A percentile compares a stretch with the other conserved stretches of the same genome.
These are phyloP conservation scores for Drosophila tripunctata DNA, from an alignment of 2,888 invertebrate species.

Conservation along the genomic window DNA sequence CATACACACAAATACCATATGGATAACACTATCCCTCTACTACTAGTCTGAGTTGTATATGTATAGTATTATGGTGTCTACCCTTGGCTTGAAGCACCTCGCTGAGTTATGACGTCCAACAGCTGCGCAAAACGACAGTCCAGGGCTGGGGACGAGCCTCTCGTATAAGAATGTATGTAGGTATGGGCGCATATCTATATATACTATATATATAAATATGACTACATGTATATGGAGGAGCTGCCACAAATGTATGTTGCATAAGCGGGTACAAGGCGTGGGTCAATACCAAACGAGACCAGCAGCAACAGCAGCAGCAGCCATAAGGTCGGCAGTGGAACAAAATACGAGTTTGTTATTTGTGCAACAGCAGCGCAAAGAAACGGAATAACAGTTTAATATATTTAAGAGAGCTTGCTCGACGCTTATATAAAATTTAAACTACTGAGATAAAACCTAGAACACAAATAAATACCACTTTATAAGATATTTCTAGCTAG, in stretches of 20 bases:
- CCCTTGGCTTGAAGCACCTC: slow-evolving; percentile 40
- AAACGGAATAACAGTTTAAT: background rate
- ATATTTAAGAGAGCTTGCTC: no score
- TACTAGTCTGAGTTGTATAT: background rate
- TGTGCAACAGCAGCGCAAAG: slow-evolving; percentile 27
- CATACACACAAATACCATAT: background rate
- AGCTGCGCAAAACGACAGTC: slow-evolving; percentile 67
- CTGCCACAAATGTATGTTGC: slow-evolving; percentile 55
- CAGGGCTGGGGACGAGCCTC: slow-evolving; percentile 15
- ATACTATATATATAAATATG: background rate
- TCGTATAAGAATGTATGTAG: no score
- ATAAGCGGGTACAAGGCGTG: slow-evolving; percentile 35
- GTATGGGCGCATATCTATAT: no score
- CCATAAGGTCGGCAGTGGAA: slow-evolving; percentile 20
- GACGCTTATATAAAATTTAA: background rate
- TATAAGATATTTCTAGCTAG: no score
- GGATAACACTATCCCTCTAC: background rate
- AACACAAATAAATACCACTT: no score
- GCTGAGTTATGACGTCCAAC: slow-evolving; percentile 75
- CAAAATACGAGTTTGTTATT: slow-evolving; percentile 43
- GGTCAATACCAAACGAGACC: slow-evolving; percentile 40
- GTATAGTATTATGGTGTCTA: slow-evolving; percentile 8
- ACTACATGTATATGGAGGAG: slow-evolving; percentile 13
- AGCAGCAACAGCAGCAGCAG: slow-evolving; percentile 22
- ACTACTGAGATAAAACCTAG: no score